These are phyloP conservation scores for Microtus richardsoni DNA, from an alignment of 2,113 vertebrate species.

Conservation along the genomic window DNA sequence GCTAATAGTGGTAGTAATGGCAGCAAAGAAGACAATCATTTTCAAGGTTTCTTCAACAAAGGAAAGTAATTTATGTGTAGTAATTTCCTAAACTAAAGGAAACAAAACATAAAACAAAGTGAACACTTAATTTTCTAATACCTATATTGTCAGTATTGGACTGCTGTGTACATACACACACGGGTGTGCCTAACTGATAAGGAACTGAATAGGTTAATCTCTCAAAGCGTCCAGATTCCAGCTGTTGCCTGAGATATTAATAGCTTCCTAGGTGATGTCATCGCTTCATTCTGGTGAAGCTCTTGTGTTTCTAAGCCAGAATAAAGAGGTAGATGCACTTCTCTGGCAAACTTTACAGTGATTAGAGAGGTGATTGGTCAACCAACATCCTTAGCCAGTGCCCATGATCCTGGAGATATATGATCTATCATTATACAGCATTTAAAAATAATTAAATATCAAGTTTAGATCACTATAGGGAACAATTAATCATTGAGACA, in stretches of 20 bases:
- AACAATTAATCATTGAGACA: constrained; percentile 64
- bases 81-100: not conserved
- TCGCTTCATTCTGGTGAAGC: not conserved
- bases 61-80: not conserved
- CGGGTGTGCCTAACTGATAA: not conserved
- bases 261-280: not conserved
- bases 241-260: constrained; percentile 47
- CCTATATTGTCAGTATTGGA: not conserved
- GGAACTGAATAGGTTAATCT: constrained; percentile 29
- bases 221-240: constrained; percentile 7
- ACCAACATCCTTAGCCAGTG: constrained; percentile 29
- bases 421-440: constrained; percentile 71
- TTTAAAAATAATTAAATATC: constrained; percentile 73
- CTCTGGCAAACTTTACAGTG: constrained; percentile 51
- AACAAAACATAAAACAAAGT: not conserved
- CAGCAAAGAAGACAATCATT: not conserved
- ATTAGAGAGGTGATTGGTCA: constrained; percentile 55
- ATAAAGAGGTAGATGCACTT: constrained; percentile 15
- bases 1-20: not conserved
- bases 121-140: not conserved
- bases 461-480: constrained; percentile 67
- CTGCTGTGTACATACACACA: not conserved
- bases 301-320: constrained; percentile 47
- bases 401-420: constrained; percentile 49
- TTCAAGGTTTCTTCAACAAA: not conserved